phyloP scores from a whole-genome alignment of 2,797 vertebrate species.

The Lepilemur ruficaudatus region DNA sequence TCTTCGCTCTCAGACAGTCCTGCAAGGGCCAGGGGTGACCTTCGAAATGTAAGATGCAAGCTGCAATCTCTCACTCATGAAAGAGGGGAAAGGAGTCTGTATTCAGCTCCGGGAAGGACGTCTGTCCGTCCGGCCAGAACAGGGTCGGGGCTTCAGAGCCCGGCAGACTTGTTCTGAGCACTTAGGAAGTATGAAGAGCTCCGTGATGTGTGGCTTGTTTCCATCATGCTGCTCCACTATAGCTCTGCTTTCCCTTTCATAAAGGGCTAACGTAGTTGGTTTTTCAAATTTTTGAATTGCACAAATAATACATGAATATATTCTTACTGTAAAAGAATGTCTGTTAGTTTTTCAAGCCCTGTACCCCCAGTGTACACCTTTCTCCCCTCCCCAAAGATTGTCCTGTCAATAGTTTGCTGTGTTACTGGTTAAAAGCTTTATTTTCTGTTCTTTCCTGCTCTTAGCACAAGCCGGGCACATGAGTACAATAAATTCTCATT shows the following conservation, averaged over 20 bases:
- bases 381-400: not conserved
- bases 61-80: not conserved
- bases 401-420: not conserved
- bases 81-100: not conserved
- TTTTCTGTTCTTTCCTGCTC: not conserved
- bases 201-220: not conserved
- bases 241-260: not conserved
- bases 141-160: not conserved
- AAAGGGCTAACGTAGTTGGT: not conserved
- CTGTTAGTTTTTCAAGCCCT: not conserved
- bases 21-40: not conserved
- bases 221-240: not conserved
- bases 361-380: rapidly evolving
- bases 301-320: not conserved
- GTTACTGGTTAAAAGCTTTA: not conserved
- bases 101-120: not conserved
- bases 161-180: not conserved
- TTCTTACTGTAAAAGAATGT: not conserved
- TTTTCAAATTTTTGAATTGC: not conserved
- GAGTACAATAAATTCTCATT: not conserved
- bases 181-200: not conserved
- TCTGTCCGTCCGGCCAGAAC: not conserved
- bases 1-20: not conserved
- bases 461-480: not conserved
- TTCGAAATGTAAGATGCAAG: not conserved